Evolutionary conservation across 1,140 invertebrate genomes (phyloP), one percentile per base, ranked within the genome.

Genomic region (Bombus cullumanus): DNA sequence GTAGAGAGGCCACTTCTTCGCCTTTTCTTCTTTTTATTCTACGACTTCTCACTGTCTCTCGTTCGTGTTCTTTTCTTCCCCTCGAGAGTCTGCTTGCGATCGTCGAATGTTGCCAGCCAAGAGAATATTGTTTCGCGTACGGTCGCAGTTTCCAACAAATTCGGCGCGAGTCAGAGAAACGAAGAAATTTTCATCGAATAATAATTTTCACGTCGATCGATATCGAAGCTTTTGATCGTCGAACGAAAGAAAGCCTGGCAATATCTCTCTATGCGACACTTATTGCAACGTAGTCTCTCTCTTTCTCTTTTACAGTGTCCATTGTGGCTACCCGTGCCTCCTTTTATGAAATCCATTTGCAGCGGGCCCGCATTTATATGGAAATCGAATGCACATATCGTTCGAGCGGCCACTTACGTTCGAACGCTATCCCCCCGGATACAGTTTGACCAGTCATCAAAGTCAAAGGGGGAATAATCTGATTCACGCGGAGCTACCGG

Each of bases 381-480:
- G 72, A 82, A 82, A 82, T 82, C 69, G 37, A 62, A 64, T 39
- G 71, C 69, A 28, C 69, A n/a, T 82, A 73, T 72, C 69, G 37
- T 41, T 72, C 22, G 28, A 8, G 13, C 53, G 80, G 31, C 31
- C 80, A n/a, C 80, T 53, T 39, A n/a, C 78, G 34, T 69, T 39
- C 25, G 28, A 81, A 31, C 69, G 39, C 68, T 53, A 15, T 41
- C 47, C 53, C 37, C 34, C 47, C 34, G 53, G 80, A 43, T 43
- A 81, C 37, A 31, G 68, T 73, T 81, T 41, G 53, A 73, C 69
- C 53, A 41, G 69, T 62, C 79, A 31, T 81, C 80, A 81, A 73
- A 81, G 68, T 57, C 68, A 15, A 59, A 28, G 47, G 34, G 37
- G 68, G 41, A 81, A 53, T 72, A 81, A 81, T 72, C 43, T 31